Conservation (phyloP, 2,113 vertebrate genomes). For the Oryzias javanicus region DNA sequence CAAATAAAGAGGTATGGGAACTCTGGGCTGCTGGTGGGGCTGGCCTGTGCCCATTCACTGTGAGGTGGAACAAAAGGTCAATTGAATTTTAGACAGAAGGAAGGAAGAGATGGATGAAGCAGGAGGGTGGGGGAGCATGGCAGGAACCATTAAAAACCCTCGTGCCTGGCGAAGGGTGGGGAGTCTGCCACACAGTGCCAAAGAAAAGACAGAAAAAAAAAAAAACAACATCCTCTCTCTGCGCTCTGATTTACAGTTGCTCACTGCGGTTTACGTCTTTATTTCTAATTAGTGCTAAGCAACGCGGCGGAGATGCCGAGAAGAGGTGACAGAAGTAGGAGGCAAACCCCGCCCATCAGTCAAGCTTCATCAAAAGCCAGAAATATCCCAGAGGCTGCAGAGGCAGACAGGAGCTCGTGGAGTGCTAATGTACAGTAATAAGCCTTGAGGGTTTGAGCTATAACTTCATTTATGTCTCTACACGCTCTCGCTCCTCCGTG, state of each 20-base stretch:
- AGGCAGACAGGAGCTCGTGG: constrained; percentile 36
- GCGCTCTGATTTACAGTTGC: constrained; percentile 45
- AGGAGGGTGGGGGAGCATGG: constrained; percentile 17
- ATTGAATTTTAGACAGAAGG: constrained; percentile 64
- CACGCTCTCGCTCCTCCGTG: background rate
- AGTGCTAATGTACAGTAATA: constrained; percentile 50
- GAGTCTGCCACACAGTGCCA: constrained; percentile 43
- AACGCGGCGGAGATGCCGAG: constrained; percentile 13
- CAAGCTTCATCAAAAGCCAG: constrained; percentile 47
- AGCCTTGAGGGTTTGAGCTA: constrained; percentile 32
- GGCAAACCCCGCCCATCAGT: constrained; percentile 21
- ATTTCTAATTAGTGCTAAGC: constrained; percentile 46
- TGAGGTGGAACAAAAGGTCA: constrained; percentile 72
- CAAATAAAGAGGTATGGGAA: constrained; percentile 64
- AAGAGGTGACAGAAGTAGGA: constrained; percentile 38
- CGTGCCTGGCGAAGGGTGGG: constrained; percentile 31
- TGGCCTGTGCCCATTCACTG: constrained; percentile 53
- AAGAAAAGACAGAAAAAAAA: constrained; percentile 52
- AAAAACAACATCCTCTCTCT: constrained; percentile 45
- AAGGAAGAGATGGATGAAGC: constrained; percentile 57
- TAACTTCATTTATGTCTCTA: constrained; percentile 43
- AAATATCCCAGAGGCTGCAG: constrained; percentile 35
- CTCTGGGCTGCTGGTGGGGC: constrained; percentile 34
- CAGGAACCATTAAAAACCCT: constrained; percentile 44
- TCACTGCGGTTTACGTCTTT: constrained; percentile 30